Base-by-base conservation (phyloP, 2,888 invertebrate genomes). In the Exephanes ischioxanthus region DNA sequence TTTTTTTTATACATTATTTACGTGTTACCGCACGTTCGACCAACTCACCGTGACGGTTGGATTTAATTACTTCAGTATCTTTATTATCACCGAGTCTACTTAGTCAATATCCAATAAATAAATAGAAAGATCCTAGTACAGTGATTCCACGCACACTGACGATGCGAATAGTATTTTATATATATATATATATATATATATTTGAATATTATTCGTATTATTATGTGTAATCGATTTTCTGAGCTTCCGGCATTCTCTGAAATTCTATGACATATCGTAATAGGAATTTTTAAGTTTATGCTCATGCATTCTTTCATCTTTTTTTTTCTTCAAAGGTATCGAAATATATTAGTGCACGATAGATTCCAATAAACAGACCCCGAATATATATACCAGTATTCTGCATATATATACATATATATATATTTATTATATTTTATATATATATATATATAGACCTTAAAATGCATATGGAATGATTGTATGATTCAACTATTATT, bases 381-480 rank as follows among this genome's bases (percentile, higher is more conserved):
- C 45, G 45, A 79, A 41, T n/a, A 70, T 53, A 67, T 66, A 68
- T 37, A 72, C 26, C 53, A 37, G 26, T 37, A 14, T 51, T 19
- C 16, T 22, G 48, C 26, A 26, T 16, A 61, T 61, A 45, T 45
- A 45, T 45, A 45, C 4, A 45, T 4, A n/a, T 48, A 41, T 48
- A 41, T 53, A 71, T 53, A 68, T 67, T 53, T 55, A 73, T 22
- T n/a, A 51, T 68, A 45, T 30, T 72, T 77, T 22, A 22, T 22
- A 81, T 81, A 41, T n/a, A 41, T 71, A 61, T 14, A 68, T 53
- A 7, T 41, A 58, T 22, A 87, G 75, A 85, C 87, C 51, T 88
- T 86, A 87, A 90, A 91, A 92, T 91, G 90, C 89, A 72, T 89
- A 87, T 90, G 91, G 92, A 92, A 92, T 92, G 91, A 89, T 88